Evolutionary conservation across 2,113 vertebrate genomes (phyloP).

Genomic region (Grammomys surdaster): DNA sequence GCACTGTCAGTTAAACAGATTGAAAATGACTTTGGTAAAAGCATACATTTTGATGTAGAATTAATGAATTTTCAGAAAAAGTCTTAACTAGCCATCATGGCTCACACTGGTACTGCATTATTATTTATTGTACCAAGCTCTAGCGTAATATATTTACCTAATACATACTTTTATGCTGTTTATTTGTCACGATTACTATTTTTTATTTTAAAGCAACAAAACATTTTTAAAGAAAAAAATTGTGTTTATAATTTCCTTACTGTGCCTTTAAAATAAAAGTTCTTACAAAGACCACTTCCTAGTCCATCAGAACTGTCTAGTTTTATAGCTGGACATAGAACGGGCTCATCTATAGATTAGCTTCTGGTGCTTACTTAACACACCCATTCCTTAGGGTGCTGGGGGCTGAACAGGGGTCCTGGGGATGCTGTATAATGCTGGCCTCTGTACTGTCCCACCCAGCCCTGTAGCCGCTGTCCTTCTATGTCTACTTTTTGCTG

Average conservation of each 20-base stretch:
- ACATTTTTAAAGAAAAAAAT: not conserved
- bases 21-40: conserved; percentile 32
- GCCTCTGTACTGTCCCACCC: rapidly evolving
- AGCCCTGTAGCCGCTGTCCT: not conserved
- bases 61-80: conserved; percentile 31
- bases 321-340: not conserved
- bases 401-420: not conserved
- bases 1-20: not conserved
- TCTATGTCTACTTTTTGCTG: not conserved
- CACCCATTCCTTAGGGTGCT: not conserved
- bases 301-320: not conserved
- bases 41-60: not conserved
- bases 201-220: conserved; percentile 34
- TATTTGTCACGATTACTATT: not conserved
- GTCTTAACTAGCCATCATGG: not conserved
- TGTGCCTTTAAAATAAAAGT: not conserved
- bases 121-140: conserved; percentile 18
- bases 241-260: conserved; percentile 9
- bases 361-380: not conserved
- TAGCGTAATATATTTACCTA: not conserved
- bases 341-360: not conserved
- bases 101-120: not conserved
- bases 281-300: not conserved
- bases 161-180: not conserved
- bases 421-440: rapidly evolving